Evolutionary conservation across 2,113 vertebrate species (phyloP), one percentile per base, ranked within the genome.

Genomic region (Gnathonemus longibarbis): DNA sequence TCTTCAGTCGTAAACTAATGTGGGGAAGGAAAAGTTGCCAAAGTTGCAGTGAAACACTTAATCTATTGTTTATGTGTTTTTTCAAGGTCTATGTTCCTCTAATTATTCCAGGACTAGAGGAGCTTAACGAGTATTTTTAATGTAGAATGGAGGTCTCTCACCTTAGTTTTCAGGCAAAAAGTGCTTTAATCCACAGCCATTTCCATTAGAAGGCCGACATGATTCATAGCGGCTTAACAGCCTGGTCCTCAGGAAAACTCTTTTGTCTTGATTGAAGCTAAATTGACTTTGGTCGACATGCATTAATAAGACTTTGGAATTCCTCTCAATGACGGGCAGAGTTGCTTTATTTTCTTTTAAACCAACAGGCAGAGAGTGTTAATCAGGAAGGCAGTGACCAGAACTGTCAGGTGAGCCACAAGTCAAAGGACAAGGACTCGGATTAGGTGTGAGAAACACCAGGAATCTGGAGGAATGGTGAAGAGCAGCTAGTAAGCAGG

Each of bases 221-320:
- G 91, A 94, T 94, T 92, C 93, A 94, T 93, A 93, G 91, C 90
- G 91, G 90, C 94, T 94, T 92, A 92, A 91, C 80, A 42, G 80
- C 24, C 77, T 58, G 86, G 89, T 91, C 91, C 91, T 88, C 8
- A 74, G 80, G 89, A 91, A 91, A 90, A 91, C 89, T 89, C 88
- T 24, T 77, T 89, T 62, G 90, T 89, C 92, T 90, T 94, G 94
- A 94, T 94, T 91, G 91, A 89, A 89, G 90, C 74, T 90, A 94
- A 94, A 95, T 93, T 93, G 93, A 91, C 94, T 94, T 93, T 92
- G 91, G 94, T 93, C 91, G 93, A 95, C 91, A 92, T 92, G 92
- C 92, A 94, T 95, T 94, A 92, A 93, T 92, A 90, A 90, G 94
- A 94, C 94, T 93, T 95, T 94, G 93, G 92, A 84, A 86, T 86